Percentiles rank a stretch among this genome's conserved stretches.
phyloP scores from a whole-genome alignment of 2,888 invertebrate genomes.

The Erebia ligea region DNA sequence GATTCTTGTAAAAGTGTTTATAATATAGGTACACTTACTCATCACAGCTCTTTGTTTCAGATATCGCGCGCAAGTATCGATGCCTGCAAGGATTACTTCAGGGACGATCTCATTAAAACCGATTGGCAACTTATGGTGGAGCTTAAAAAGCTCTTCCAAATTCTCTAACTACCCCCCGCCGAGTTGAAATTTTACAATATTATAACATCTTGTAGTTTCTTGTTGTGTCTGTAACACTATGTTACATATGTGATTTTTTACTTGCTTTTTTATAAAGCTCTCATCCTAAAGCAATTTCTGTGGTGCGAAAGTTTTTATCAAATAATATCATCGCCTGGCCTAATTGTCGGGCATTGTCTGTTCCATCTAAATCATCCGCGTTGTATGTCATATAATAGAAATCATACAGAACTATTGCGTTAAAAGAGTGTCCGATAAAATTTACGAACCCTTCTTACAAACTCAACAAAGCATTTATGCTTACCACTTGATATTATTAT shows the following conservation, averaged over 20 bases:
- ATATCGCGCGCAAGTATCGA: conserved; percentile 99
- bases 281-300: conserved; percentile 49
- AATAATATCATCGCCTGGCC: conserved; percentile 40
- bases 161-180: conserved; percentile 85
- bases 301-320: conserved; percentile 48
- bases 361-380: conserved; percentile 69
- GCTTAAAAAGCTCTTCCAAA: conserved; percentile 98
- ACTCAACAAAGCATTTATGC: no score
- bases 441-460: not conserved
- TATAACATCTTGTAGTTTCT: conserved; percentile 4
- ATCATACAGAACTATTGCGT: not conserved
- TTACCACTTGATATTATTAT: not conserved
- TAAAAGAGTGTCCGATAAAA: not conserved
- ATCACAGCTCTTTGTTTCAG: conserved; percentile 79
- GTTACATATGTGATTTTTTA: conserved; percentile 34
- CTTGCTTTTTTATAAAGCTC: conserved; percentile 50
- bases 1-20: not conserved
- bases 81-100: conserved; percentile 99
- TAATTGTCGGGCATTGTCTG: conserved; percentile 50
- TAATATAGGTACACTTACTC: not conserved
- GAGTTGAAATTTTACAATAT: conserved; percentile 7
- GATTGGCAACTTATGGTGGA: conserved; percentile 99
- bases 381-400: not conserved
- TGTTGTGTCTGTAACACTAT: conserved; percentile 20
- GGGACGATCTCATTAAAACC: conserved; percentile 97